phyloP scores from a whole-genome alignment of 2,113 vertebrate species.

The Ardeotis arabs region DNA sequence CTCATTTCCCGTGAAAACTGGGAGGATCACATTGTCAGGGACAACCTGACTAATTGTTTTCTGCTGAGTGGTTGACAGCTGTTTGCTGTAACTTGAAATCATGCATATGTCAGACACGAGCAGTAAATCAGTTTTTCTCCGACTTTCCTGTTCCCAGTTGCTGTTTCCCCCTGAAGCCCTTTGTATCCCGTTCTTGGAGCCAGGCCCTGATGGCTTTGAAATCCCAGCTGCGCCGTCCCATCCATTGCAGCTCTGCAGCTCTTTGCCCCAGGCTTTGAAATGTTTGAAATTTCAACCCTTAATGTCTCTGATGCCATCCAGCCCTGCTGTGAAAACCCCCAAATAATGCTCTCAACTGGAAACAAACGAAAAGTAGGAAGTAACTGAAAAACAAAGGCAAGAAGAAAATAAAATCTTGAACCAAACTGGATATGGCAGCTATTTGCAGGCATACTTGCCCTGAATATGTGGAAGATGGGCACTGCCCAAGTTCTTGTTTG shows the following conservation, averaged over 20 bases:
- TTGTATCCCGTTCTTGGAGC: constrained; percentile 24
- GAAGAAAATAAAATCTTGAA: neutral
- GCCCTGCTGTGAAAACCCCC: neutral
- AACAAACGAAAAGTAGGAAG: neutral
- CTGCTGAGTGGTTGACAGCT: neutral
- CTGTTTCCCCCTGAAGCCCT: constrained; percentile 1
- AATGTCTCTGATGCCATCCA: neutral
- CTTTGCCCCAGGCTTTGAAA: neutral
- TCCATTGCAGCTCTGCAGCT: neutral
- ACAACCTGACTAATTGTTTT: constrained; percentile 34
- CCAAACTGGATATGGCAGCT: neutral
- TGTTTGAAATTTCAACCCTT: neutral
- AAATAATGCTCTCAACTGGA: neutral
- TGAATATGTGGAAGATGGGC: neutral
- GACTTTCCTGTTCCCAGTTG: constrained; percentile 39
- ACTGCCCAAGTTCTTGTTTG: neutral
- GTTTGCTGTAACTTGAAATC: constrained; percentile 46
- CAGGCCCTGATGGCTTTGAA: constrained; percentile 9
- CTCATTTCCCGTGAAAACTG: constrained; percentile 1
- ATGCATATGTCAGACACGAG: neutral
- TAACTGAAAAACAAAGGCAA: neutral
- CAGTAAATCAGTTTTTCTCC: constrained; percentile 43
- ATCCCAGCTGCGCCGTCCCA: neutral
- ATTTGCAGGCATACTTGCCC: neutral
- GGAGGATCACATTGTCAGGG: constrained; percentile 1